Evolutionary conservation across 2,888 invertebrate species (phyloP).

Genomic region (Catocala sponsa): DNA sequence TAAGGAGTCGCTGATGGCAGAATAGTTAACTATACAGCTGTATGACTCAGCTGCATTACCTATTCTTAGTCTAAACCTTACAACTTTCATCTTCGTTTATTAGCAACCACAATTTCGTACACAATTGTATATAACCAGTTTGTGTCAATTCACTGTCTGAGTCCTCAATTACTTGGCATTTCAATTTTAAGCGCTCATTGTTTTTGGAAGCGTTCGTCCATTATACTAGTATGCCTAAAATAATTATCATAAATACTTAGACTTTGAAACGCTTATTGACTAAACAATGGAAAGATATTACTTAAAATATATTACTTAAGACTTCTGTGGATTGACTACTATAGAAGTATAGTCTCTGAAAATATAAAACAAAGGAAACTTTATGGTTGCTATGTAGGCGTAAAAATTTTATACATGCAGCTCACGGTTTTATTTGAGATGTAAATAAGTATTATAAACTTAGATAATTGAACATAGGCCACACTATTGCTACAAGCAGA

Average conservation of each 20-base stretch:
- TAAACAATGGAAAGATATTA: constrained; percentile 44
- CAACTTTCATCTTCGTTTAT: constrained; percentile 2
- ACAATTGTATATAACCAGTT: constrained; percentile 15
- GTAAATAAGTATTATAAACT: constrained; percentile 30
- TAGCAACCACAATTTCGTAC: constrained; percentile 7
- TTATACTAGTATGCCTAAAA: constrained; percentile 39
- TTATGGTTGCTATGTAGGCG: constrained; percentile 6
- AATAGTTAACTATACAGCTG: background rate
- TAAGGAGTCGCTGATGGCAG: no score
- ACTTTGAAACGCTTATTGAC: constrained; percentile 26
- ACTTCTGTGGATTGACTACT: constrained; percentile 17
- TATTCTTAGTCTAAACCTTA: background rate
- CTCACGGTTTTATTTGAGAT: constrained; percentile 28
- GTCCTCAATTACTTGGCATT: constrained; percentile 36
- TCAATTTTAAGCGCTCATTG: constrained; percentile 57
- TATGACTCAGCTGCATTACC: background rate
- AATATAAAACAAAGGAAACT: constrained; percentile 27
- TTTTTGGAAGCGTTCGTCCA: constrained; percentile 35
- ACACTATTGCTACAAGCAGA: background rate
- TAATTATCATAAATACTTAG: constrained; percentile 40
- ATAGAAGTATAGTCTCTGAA: constrained; percentile 18
- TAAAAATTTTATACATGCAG: constrained; percentile 11
- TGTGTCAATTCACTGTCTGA: constrained; percentile 11
- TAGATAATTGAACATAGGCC: constrained; percentile 2
- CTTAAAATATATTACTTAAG: constrained; percentile 34